Evolutionary conservation across 35 echinoderm and acorn worm genomes (phyloP).

Genomic region (Diadema setosum): DNA sequence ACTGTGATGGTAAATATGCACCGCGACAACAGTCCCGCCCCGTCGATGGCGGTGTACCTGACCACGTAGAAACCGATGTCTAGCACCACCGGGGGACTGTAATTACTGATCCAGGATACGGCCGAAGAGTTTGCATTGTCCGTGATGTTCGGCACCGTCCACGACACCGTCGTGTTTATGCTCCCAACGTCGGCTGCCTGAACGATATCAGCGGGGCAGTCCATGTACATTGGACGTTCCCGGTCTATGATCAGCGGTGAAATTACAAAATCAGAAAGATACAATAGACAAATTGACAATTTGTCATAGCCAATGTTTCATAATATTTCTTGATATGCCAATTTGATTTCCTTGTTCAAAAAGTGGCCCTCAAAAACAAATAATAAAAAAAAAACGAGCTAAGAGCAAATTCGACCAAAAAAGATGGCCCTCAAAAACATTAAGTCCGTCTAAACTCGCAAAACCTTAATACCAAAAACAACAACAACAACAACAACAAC

Average conservation of each 20-base stretch:
- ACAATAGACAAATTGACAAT: no score
- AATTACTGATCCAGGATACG: not conserved
- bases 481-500: no score
- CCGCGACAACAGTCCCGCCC: not conserved
- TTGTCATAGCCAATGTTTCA: no score
- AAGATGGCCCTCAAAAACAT: no score
- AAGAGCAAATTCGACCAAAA: no score
- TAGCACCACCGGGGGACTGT: not conserved
- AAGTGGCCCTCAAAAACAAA: no score
- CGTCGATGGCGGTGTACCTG: constrained; percentile 25
- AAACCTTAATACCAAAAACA: no score
- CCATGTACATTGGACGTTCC: constrained; percentile 9
- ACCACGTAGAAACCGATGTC: not conserved
- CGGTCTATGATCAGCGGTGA: constrained; percentile 6
- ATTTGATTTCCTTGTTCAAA: no score
- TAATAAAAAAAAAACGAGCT: no score
- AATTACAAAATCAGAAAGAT: no score
- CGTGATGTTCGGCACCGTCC: not conserved
- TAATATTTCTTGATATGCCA: no score
- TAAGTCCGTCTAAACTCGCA: no score
- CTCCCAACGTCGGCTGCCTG: not conserved
- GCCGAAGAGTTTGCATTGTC: not conserved
- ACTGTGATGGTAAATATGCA: constrained; percentile 33
- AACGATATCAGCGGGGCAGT: constrained; percentile 29
- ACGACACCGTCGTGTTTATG: not conserved